A percentile compares a stretch with the other conserved stretches of the same genome.
phyloP scores from a whole-genome alignment of 2,797 vertebrate genomes.

The Epinephelus coioides region DNA sequence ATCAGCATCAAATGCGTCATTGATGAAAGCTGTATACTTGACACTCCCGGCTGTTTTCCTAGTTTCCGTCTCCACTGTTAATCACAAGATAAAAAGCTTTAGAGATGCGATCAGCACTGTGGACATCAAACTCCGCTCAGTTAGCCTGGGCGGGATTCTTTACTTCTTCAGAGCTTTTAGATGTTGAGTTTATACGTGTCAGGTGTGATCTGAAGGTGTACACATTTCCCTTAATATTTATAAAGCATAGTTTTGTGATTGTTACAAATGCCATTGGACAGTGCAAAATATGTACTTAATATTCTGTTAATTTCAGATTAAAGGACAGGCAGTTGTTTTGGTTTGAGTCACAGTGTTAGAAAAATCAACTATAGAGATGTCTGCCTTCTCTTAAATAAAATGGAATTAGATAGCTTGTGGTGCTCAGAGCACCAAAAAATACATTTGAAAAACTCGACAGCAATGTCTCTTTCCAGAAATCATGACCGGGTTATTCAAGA shows the following conservation, averaged over 20 bases:
- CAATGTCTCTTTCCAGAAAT: no score
- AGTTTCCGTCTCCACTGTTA: slow-evolving; percentile 53
- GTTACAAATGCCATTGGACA: background rate
- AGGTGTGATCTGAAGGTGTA: background rate
- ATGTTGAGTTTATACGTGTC: slow-evolving; percentile 11
- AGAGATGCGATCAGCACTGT: slow-evolving; percentile 45
- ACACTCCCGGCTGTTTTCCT: slow-evolving; percentile 50
- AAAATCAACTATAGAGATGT: no score
- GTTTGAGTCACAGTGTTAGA: no score
- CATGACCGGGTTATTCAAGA: no score
- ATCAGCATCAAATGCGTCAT: slow-evolving; percentile 57
- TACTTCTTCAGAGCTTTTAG: slow-evolving; percentile 9
- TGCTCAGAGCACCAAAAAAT: no score
- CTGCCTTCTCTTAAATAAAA: no score
- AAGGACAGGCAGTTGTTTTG: background rate
- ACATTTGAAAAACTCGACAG: no score
- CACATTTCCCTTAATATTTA: background rate
- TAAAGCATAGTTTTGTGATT: background rate
- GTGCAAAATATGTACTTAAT: slow-evolving; percentile 5
- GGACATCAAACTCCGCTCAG: slow-evolving; percentile 52
- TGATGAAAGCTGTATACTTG: slow-evolving; percentile 58
- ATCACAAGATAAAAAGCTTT: slow-evolving; percentile 62
- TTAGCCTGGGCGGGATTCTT: slow-evolving; percentile 6
- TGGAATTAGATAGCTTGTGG: no score
- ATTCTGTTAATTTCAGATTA: slow-evolving; percentile 19